phyloP scores from a whole-genome alignment of 2,797 vertebrate genomes.

The Triplophysa bombifrons region DNA sequence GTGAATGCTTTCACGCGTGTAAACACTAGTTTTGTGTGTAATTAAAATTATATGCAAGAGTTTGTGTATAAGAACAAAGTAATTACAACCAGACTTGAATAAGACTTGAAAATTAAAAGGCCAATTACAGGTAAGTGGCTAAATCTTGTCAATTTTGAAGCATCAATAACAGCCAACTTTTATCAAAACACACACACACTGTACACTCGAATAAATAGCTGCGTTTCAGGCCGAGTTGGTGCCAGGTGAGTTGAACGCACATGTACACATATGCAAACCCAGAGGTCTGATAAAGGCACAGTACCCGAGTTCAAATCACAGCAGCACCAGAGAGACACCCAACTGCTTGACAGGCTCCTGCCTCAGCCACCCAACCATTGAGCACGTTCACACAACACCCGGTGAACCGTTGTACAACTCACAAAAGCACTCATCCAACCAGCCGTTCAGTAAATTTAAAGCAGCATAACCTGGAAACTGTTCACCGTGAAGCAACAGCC shows the following conservation, averaged over 20 bases:
- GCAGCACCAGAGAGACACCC: slow-evolving; percentile 70
- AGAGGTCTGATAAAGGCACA: slow-evolving; percentile 61
- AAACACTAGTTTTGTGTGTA: background rate
- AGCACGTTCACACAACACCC: slow-evolving; percentile 32
- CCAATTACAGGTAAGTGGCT: background rate
- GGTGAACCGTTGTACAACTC: slow-evolving; percentile 29
- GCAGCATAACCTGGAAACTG: slow-evolving; percentile 50
- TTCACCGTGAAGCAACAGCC: slow-evolving; percentile 1
- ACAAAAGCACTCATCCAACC: slow-evolving; percentile 60
- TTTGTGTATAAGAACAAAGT: background rate
- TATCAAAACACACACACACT: background rate
- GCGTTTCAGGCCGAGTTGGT: slow-evolving; percentile 70
- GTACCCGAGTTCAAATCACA: slow-evolving; percentile 75
- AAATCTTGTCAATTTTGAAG: background rate
- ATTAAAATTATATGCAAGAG: background rate
- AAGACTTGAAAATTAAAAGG: background rate
- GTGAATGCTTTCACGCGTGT: slow-evolving; percentile 1
- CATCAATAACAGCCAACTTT: background rate
- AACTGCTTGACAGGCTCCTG: slow-evolving; percentile 67
- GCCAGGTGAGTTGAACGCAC: slow-evolving; percentile 74
- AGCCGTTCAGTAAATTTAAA: slow-evolving; percentile 66
- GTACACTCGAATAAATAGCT: slow-evolving; percentile 59
- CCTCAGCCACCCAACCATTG: slow-evolving; percentile 50
- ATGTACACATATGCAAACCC: slow-evolving; percentile 51
- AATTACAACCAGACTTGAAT: background rate